A percentile compares a stretch with the other conserved stretches of the same genome.
Evolutionary conservation across 1,140 invertebrate species (phyloP).

Genomic region (Subanguina moxae): DNA sequence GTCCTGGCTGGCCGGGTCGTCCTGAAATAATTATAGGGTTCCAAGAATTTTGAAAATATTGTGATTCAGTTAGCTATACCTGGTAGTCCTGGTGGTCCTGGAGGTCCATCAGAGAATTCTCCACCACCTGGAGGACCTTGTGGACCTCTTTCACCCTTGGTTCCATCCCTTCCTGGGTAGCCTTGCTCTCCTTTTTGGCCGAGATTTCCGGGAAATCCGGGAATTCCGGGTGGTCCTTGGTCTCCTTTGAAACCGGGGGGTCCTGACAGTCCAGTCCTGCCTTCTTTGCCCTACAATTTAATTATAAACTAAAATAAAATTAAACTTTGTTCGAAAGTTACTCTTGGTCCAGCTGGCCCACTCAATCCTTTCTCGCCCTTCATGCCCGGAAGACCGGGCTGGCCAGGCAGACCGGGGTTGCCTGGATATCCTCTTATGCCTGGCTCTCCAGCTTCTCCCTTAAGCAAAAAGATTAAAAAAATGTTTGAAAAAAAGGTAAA

Average conservation of each 20-base stretch:
- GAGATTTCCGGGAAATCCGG: conserved; percentile 52
- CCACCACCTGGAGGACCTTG: conserved; percentile 57
- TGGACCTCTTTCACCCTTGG: conserved; percentile 52
- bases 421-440: conserved; percentile 57
- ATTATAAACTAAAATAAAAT: conserved; percentile 10
- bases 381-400: conserved; percentile 55
- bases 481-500: conserved; percentile 6
- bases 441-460: conserved; percentile 58
- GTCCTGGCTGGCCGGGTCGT: conserved; percentile 45
- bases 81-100: conserved; percentile 54
- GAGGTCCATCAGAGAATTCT: conserved; percentile 56
- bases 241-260: conserved; percentile 57
- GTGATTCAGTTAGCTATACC: conserved; percentile 20
- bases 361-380: conserved; percentile 58
- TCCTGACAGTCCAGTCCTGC: conserved; percentile 50
- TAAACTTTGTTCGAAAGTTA: conserved; percentile 16
- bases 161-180: conserved; percentile 46
- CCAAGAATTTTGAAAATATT: not conserved
- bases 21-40: conserved; percentile 30
- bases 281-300: conserved; percentile 56
- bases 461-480: conserved; percentile 18
- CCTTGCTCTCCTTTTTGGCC: conserved; percentile 57
- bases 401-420: conserved; percentile 49
- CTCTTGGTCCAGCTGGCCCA: conserved; percentile 58
- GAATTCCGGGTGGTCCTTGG: conserved; percentile 54